Base-by-base conservation (phyloP, 1,140 invertebrate genomes). In the Musca vetustissima region DNA sequence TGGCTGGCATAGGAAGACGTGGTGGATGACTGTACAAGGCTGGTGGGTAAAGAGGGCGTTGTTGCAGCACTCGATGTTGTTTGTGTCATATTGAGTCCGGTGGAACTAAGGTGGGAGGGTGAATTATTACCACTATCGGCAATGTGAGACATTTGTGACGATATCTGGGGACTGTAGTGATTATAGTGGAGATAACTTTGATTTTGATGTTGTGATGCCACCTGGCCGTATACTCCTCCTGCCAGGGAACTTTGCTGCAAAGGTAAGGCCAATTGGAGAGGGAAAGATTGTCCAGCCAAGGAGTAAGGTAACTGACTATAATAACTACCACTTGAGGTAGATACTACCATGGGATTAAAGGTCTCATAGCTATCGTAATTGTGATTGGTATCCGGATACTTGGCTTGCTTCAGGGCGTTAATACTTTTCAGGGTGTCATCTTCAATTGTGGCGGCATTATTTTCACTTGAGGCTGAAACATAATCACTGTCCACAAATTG, bases 331-430 rank as follows among this genome's bases (percentile, higher is more conserved):
- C 71, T 64, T 14, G 70, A 55, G 19, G 57, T 61, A 43, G 76
- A 72, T 32, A 79, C 57, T 57, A 77, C 72, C 85, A 80, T 76
- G 70, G 78, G 84, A 74, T 87, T 87, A 69, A 87, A 86, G 69
- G 86, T 84, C 72, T 88, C 87, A 69, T 87, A 85, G n/a, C 84
- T 80, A 57, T 83, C 84, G 24, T 82, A 78, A 67, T 85, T 82
- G 28, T 77, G 81, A 73, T 83, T 82, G n/a, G 79, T 80, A 47
- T 85, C 74, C 22, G 84, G 85, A 71, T 88, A 89, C 70, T 90
- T 90, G 64, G 89, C 78, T 75, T 64, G 61, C 48, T 70, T 70
- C 24, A 57, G 21, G 2, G 22, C 36, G 17, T 28, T 48, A 24
- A 55, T 90, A 90, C 74, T 90, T 89, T 73, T 90, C 8, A 36